Percentiles rank a stretch among this genome's conserved stretches.
Conservation (phyloP, 2,888 invertebrate genomes). For the Cloeon dipterum region DNA sequence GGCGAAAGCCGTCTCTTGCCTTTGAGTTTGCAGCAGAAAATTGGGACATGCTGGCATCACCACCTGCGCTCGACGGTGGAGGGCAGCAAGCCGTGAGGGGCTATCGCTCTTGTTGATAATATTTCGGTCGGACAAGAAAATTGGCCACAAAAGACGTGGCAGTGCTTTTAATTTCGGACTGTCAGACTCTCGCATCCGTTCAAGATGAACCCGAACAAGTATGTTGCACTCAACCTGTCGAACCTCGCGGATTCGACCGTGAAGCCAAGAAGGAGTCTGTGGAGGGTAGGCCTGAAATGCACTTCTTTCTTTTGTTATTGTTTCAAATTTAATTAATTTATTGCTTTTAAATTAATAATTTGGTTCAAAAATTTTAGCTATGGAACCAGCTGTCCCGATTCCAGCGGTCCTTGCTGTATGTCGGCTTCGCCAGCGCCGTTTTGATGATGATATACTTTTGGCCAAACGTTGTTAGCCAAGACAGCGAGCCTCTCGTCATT, state of each 20-base stretch:
- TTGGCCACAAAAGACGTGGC: no score
- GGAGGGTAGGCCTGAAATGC: conserved; percentile 16
- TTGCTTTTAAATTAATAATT: background rate
- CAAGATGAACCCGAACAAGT: conserved; percentile 3
- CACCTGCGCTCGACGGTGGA: no score
- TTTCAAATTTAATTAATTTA: conserved; percentile 8
- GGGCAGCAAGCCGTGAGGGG: no score
- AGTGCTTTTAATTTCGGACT: no score
- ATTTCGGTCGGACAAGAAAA: no score
- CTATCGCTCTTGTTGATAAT: no score
- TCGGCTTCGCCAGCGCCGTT: background rate
- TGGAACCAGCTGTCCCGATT: conserved; percentile 73
- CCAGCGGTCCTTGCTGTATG: conserved; percentile 50
- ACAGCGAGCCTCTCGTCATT: background rate
- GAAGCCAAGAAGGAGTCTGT: conserved; percentile 15
- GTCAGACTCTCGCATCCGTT: no score
- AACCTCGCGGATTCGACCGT: background rate
- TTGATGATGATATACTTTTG: conserved; percentile 2
- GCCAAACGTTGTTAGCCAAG: background rate
- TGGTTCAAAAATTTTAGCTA: conserved; percentile 27
- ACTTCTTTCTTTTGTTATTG: conserved; percentile 3
- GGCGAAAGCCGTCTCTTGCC: no score
- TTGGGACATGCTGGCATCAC: no score
- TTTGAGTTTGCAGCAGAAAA: no score
- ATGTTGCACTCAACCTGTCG: conserved; percentile 4